These are phyloP conservation scores for Drosophila tripunctata DNA, from an alignment of 2,888 invertebrate genomes.

Conservation along the genomic window DNA sequence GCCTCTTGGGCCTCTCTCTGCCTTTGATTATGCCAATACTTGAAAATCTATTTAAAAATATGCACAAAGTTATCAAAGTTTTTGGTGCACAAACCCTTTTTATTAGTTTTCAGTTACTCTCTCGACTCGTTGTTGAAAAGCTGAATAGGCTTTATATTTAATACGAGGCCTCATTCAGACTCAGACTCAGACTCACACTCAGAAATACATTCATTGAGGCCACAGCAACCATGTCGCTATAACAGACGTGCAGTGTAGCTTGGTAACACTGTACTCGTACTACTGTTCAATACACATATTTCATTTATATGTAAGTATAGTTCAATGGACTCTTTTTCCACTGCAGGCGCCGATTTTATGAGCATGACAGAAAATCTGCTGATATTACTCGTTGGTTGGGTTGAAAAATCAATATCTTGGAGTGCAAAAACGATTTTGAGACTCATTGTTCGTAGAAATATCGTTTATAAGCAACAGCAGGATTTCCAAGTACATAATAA, in stretches of 20 bases:
- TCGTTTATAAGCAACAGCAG: neutral
- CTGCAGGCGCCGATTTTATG: conserved; percentile 31
- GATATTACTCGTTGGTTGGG: conserved; percentile 20
- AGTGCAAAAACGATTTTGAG: conserved; percentile 1
- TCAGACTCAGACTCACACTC: neutral
- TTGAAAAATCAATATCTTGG: conserved; percentile 58
- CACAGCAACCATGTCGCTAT: conserved; percentile 29
- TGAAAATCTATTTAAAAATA: conserved; percentile 63
- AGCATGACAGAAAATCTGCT: conserved; percentile 24
- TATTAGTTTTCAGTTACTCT: conserved; percentile 60
- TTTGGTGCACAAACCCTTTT: conserved; percentile 56
- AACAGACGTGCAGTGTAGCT: conserved; percentile 15
- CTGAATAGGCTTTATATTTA: conserved; percentile 2
- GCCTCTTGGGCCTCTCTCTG: conserved; percentile 1
- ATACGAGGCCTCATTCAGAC: neutral
- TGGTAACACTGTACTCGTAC: too few species aligned
- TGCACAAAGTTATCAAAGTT: conserved; percentile 58
- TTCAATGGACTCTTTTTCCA: conserved; percentile 53
- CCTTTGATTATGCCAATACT: conserved; percentile 45
- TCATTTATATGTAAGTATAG: conserved; percentile 29
- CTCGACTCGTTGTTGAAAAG: conserved; percentile 9
- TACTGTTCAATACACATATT: conserved; percentile 2
- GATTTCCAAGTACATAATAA: neutral
- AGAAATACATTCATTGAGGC: conserved; percentile 39
- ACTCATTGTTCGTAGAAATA: conserved; percentile 9